Evolutionary conservation across 2,797 vertebrate genomes (phyloP).

Genomic region (Borostomias antarcticus): DNA sequence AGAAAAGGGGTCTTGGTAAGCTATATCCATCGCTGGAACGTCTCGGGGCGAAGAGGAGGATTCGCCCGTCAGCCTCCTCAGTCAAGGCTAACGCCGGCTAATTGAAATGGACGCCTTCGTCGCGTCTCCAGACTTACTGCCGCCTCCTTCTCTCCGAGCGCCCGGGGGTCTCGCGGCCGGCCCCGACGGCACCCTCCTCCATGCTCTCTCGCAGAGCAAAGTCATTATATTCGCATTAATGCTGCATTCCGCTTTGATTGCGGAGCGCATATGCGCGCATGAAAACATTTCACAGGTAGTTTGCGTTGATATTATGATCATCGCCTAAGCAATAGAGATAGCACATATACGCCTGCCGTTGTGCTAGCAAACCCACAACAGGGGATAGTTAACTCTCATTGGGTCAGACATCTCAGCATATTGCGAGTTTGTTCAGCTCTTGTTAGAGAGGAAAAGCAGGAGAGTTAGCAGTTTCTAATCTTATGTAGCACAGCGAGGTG

Average conservation of each 20-base stretch:
- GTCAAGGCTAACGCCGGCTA: slow-evolving; percentile 60
- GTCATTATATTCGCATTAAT: neutral
- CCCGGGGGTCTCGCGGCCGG: neutral
- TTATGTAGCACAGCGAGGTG: slow-evolving; percentile 60
- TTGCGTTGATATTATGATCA: slow-evolving; percentile 46
- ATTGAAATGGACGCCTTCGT: slow-evolving; percentile 48
- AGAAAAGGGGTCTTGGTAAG: slow-evolving; percentile 60
- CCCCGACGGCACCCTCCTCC: neutral
- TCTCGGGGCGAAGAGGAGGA: slow-evolving; percentile 36
- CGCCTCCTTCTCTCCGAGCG: too few relatives aligned
- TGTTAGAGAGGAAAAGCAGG: slow-evolving; percentile 47
- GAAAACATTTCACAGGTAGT: slow-evolving; percentile 44
- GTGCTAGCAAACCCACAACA: slow-evolving; percentile 50
- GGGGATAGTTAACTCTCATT: slow-evolving; percentile 51
- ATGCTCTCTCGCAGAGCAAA: neutral
- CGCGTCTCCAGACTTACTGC: neutral
- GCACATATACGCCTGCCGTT: too few relatives aligned
- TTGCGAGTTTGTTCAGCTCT: slow-evolving; percentile 50
- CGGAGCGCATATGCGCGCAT: slow-evolving; percentile 2
- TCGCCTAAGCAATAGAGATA: slow-evolving; percentile 26
- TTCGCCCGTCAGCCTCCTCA: slow-evolving; percentile 45
- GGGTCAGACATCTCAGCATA: slow-evolving; percentile 52
- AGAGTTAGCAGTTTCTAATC: slow-evolving; percentile 58
- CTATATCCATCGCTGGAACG: slow-evolving; percentile 54
- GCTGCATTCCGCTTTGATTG: neutral